A percentile compares a stretch with the other conserved stretches of the same genome.
These are phyloP conservation scores for Hyles vespertilio DNA, from an alignment of 1,140 invertebrate genomes.

Conservation along the genomic window DNA sequence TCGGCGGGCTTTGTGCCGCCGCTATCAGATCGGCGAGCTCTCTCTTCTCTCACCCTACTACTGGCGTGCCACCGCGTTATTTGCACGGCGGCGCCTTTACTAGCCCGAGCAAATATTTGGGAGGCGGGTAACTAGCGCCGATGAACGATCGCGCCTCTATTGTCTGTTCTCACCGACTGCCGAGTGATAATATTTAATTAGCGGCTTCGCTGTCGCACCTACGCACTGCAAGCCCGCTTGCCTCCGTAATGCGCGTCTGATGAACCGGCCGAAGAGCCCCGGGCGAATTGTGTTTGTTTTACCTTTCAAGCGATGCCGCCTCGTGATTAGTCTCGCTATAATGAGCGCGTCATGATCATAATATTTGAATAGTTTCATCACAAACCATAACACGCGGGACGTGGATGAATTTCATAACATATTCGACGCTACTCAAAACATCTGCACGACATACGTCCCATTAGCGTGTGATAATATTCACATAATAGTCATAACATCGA, in stretches of 20 bases:
- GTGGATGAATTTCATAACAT: not conserved
- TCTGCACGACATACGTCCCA: constrained; percentile 13
- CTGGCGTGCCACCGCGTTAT: constrained; percentile 31
- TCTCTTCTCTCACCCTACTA: constrained; percentile 10
- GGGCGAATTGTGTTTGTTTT: constrained; percentile 51
- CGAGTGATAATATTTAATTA: constrained; percentile 72
- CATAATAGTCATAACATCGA: constrained; percentile 6
- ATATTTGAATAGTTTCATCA: constrained; percentile 29
- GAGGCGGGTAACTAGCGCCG: constrained; percentile 61
- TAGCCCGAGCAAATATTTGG: constrained; percentile 63
- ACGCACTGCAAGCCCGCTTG: constrained; percentile 23
- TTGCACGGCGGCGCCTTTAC: constrained; percentile 58
- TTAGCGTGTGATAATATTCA: constrained; percentile 19
- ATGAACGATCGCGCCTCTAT: constrained; percentile 55
- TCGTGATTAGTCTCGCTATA: constrained; percentile 50
- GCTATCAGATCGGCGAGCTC: constrained; percentile 37
- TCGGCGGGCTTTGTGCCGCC: constrained; percentile 24
- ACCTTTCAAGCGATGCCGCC: constrained; percentile 42
- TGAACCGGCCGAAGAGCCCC: constrained; percentile 47
- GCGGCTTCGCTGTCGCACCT: constrained; percentile 61
- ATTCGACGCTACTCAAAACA: constrained; percentile 14
- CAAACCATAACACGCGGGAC: constrained; percentile 12
- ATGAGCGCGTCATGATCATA: constrained; percentile 35
- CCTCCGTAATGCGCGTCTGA: constrained; percentile 30
- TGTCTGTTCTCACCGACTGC: constrained; percentile 55